Evolutionary conservation across 2,797 vertebrate genomes (phyloP).

Genomic region (Artibeus lituratus): DNA sequence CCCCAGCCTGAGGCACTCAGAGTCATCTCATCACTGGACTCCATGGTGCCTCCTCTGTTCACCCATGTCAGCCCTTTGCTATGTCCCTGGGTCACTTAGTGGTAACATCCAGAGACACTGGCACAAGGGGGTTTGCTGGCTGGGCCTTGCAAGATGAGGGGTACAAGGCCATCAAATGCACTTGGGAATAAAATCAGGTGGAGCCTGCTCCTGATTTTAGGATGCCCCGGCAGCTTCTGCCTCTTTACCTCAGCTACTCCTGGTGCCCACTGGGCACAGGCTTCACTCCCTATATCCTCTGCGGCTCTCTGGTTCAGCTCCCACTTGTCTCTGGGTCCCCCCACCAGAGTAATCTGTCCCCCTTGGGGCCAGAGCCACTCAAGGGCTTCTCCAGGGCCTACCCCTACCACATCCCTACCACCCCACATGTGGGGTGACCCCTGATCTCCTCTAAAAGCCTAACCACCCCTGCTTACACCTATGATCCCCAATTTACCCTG

Average conservation of each 20-base stretch:
- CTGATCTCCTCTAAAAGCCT: neutral
- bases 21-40: neutral
- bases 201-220: neutral
- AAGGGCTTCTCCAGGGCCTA: neutral
- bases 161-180: fast-evolving
- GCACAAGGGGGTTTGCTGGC: neutral
- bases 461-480: neutral
- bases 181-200: fast-evolving
- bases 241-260: neutral
- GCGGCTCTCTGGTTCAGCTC: neutral
- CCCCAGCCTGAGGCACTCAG: neutral
- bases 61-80: neutral
- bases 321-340: neutral
- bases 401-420: neutral
- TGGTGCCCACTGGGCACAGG: too few relatives aligned
- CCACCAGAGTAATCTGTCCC: neutral
- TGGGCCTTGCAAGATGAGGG: neutral
- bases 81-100: neutral
- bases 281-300: neutral
- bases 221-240: neutral
- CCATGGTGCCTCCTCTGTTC: neutral
- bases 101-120: neutral
- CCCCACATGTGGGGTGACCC: neutral
- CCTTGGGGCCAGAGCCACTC: neutral
- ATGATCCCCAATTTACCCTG: neutral